Conservation (phyloP, 1,140 invertebrate species). For the Dendrolimus kikuchii region DNA sequence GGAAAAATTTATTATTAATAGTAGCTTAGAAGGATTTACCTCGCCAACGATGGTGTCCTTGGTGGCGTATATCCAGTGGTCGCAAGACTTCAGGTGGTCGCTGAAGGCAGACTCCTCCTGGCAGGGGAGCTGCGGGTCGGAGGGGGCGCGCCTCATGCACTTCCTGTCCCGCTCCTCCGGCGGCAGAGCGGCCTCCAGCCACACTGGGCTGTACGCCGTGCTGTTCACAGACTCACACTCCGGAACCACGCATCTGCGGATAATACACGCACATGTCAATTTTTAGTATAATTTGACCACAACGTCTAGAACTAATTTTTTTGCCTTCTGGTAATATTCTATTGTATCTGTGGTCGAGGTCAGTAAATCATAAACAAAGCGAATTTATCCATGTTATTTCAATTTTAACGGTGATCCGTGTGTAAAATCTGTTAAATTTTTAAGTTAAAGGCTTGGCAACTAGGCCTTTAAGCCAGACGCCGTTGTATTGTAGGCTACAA, state of each 20-base stretch:
- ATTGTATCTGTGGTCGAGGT: no score
- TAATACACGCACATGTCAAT: slow-evolving; percentile 3
- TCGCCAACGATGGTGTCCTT: slow-evolving; percentile 51
- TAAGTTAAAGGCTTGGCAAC: no score
- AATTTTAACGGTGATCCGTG: no score
- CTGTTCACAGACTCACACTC: slow-evolving; percentile 46
- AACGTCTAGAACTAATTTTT: slow-evolving; percentile 7
- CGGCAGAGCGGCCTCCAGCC: slow-evolving; percentile 33
- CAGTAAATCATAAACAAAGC: no score
- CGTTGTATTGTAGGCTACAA: no score
- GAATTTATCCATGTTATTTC: no score
- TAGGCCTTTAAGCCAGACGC: no score
- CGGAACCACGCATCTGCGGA: slow-evolving; percentile 42
- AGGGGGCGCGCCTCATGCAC: slow-evolving; percentile 28
- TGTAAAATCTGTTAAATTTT: no score
- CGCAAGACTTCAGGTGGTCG: slow-evolving; percentile 32
- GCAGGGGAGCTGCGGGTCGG: slow-evolving; percentile 26
- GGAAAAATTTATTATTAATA: no score
- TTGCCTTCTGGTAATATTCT: no score
- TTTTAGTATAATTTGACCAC: no score
- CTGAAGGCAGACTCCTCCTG: slow-evolving; percentile 21
- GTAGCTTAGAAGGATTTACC: no score
- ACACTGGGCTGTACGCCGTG: slow-evolving; percentile 29
- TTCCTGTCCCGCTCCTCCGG: slow-evolving; percentile 21
- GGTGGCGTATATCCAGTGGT: slow-evolving; percentile 46